Base-by-base conservation (phyloP, 2,113 vertebrate species). In the Ploceus nigricollis region DNA sequence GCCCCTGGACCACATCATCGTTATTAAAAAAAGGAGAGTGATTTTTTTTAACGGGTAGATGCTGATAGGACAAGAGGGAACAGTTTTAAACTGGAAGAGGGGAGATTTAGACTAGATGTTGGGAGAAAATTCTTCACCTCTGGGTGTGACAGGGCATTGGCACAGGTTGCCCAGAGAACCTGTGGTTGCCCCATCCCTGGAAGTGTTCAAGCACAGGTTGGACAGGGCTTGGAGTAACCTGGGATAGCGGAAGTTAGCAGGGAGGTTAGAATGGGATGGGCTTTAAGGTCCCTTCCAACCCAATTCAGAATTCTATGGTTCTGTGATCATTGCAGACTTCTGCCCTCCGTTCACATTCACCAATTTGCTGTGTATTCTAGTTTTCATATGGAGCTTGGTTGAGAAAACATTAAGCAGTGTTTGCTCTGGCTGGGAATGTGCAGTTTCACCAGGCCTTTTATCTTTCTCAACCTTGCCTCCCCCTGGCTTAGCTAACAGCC, bases 231-330 rank as follows among this genome's bases (percentile, higher is more conserved):
- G 31, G 47, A 76, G 21, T 17, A 61, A 1, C 30, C 40, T 48
- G 30, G 12, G 7, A 5, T 2, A 33, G 54, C 4, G 30, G 21
- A 35, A 61, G 14, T 22, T 42, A 24, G 15, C 63, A 69, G 14
- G 0, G 4, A 16, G 3, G 5, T 7, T 51, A 24, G 44, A 82
- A 68, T 0, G 0, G 17, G n/a, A 22, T 35, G 53, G 10, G 15
- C 5, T 42, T 11, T 37, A 16, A 76, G 7, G 15, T 42, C 30
- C 6, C 25, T 40, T 54, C 56, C 54, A 61, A 16, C 6, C 15
- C 25, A 54, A 0, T 37, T 35, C 45, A 47, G 61, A 40, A 22
- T 60, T 39, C 53, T 15, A 0, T 51, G 4, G 20, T n/a, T 39
- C 45, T 68, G 12, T 15, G 15, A 23, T 2, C 19, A 4, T 0